Conservation (phyloP, 2,888 invertebrate genomes). For the Rhagium mordax region DNA sequence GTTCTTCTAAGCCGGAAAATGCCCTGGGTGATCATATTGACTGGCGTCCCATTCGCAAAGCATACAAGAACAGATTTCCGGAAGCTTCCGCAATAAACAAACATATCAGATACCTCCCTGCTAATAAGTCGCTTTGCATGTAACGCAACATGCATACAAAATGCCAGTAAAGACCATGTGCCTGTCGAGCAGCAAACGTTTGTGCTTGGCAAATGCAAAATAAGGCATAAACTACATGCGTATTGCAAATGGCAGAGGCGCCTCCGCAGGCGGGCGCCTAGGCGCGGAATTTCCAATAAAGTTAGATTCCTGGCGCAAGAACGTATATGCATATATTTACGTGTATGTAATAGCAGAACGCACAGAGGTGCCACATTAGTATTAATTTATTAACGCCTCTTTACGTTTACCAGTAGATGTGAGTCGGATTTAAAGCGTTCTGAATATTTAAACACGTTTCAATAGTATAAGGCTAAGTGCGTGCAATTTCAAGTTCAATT, state of each 20-base stretch:
- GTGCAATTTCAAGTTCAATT: neutral
- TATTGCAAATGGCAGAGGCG: neutral
- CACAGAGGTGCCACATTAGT: no score
- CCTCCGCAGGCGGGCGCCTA: neutral
- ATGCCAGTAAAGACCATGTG: conserved; percentile 20
- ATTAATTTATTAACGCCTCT: no score
- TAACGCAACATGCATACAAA: conserved; percentile 39
- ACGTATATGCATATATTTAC: no score
- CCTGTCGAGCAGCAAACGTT: conserved; percentile 23
- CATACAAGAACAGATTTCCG: conserved; percentile 13
- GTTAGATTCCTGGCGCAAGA: no score
- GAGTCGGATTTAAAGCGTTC: neutral
- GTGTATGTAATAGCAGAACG: no score
- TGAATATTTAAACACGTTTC: neutral
- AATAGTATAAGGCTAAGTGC: neutral
- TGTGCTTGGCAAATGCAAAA: neutral
- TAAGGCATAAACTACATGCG: neutral
- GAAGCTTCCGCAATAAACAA: conserved; percentile 44
- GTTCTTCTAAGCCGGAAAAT: no score
- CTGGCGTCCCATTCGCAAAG: no score
- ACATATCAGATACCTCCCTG: conserved; percentile 43
- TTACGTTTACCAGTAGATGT: no score
- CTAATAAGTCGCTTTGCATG: conserved; percentile 47
- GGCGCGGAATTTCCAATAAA: no score
- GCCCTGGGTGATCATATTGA: no score